Conservation (phyloP, 2,113 vertebrate genomes). For the Rhipidura dahli region DNA sequence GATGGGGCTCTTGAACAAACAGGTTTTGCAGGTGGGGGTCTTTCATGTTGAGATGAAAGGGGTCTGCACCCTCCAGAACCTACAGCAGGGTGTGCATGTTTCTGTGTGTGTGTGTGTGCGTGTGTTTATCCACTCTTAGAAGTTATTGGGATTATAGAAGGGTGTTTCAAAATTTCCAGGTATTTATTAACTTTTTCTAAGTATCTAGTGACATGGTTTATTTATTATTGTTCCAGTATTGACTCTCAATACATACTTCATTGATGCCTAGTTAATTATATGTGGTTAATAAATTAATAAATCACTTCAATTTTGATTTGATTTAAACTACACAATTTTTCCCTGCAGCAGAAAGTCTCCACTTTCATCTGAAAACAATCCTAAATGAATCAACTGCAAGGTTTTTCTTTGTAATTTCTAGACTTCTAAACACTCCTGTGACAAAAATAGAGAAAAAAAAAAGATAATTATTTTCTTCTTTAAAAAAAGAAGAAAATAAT, state of each 20-base stretch:
- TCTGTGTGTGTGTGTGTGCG: rapidly evolving
- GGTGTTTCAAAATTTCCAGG: not conserved
- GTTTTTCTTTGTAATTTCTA: not conserved
- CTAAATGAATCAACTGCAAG: not conserved
- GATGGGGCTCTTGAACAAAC: not conserved
- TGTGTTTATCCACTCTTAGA: not conserved
- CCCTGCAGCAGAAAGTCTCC: not conserved
- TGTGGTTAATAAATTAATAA: not conserved
- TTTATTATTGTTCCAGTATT: not conserved
- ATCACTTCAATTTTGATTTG: not conserved
- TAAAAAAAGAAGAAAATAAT: not conserved
- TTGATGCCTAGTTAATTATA: not conserved
- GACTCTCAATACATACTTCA: not conserved
- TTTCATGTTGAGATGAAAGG: not conserved
- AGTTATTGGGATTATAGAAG: not conserved
- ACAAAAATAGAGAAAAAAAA: rapidly evolving
- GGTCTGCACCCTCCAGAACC: not conserved
- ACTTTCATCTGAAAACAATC: not conserved
- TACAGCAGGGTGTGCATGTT: rapidly evolving
- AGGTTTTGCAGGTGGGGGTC: not conserved
- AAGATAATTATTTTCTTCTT: too few relatives aligned
- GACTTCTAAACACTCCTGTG: not conserved
- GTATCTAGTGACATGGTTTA: not conserved
- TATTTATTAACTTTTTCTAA: not conserved
- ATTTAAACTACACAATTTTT: not conserved